These are phyloP conservation scores for Frieseomelitta varia DNA, from an alignment of 1,140 invertebrate genomes.

Conservation along the genomic window DNA sequence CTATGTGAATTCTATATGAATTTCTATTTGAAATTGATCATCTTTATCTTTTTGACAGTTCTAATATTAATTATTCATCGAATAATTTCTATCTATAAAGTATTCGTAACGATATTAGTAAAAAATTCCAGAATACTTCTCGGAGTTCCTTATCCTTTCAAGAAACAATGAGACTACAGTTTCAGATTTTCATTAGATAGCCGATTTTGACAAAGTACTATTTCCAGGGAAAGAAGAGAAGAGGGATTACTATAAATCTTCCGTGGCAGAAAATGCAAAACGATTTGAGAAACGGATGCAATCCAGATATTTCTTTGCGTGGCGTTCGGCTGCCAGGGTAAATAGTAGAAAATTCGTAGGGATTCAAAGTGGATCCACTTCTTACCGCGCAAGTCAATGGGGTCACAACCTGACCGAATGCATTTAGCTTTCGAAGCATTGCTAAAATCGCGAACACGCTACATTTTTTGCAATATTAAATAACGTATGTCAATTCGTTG, in stretches of 20 bases:
- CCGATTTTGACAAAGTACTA: background rate
- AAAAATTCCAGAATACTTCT: too few species aligned
- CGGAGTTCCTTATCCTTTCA: too few species aligned
- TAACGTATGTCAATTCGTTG: background rate
- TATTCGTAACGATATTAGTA: too few species aligned
- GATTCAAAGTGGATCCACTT: background rate
- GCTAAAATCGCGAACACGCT: background rate
- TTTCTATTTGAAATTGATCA: too few species aligned
- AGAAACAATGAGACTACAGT: background rate
- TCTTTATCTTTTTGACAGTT: too few species aligned
- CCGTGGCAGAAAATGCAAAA: background rate
- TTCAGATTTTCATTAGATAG: background rate
- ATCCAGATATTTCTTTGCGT: background rate
- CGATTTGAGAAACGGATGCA: background rate
- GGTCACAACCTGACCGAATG: conserved; percentile 15
- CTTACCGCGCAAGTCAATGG: conserved; percentile 26
- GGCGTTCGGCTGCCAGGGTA: background rate
- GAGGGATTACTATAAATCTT: too few species aligned
- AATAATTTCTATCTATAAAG: too few species aligned
- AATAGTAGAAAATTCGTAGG: conserved; percentile 9
- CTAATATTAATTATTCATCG: too few species aligned
- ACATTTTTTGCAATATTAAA: conserved; percentile 14
- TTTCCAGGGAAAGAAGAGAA: too few species aligned
- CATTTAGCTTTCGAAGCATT: conserved; percentile 14
- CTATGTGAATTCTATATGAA: too few species aligned